These are phyloP conservation scores for Gymnothorax reevesii DNA, from an alignment of 2,797 vertebrate species.

Conservation along the genomic window DNA sequence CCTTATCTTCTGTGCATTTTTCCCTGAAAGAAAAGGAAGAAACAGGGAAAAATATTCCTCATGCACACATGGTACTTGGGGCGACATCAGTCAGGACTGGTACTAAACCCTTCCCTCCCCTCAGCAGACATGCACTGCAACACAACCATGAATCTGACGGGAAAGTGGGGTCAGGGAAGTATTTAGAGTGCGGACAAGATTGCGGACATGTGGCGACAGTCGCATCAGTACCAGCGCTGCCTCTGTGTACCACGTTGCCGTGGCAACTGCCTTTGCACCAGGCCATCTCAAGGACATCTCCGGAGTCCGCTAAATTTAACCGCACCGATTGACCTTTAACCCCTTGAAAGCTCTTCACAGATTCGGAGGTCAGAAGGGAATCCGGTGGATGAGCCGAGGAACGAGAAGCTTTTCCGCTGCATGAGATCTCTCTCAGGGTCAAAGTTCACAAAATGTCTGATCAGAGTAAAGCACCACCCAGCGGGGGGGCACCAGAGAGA, in stretches of 20 bases:
- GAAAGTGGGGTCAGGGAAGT: too few relatives aligned
- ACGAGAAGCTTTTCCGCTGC: not conserved
- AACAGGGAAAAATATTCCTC: too few relatives aligned
- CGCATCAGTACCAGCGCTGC: not conserved
- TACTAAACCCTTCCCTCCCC: too few relatives aligned
- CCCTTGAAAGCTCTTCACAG: not conserved
- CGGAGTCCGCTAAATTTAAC: slow-evolving; percentile 20
- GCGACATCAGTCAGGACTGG: too few relatives aligned
- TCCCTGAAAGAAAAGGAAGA: too few relatives aligned
- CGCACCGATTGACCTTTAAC: slow-evolving; percentile 15
- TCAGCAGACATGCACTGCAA: too few relatives aligned
- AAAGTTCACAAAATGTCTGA: too few relatives aligned
- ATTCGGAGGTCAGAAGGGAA: slow-evolving; percentile 4
- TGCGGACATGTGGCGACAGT: not conserved
- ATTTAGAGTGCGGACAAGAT: not conserved
- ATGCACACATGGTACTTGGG: too few relatives aligned
- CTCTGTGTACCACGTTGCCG: not conserved
- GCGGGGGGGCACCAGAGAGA: not conserved
- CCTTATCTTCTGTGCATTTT: too few relatives aligned
- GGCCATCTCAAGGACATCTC: not conserved
- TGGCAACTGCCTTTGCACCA: not conserved
- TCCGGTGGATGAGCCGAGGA: not conserved
- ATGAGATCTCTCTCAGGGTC: too few relatives aligned
- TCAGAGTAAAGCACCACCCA: not conserved
- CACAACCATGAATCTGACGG: too few relatives aligned